A percentile compares a stretch with the other conserved stretches of the same genome.
Conservation (phyloP, 64 coral and sea anemone species). For the Platygyra sinensis region DNA sequence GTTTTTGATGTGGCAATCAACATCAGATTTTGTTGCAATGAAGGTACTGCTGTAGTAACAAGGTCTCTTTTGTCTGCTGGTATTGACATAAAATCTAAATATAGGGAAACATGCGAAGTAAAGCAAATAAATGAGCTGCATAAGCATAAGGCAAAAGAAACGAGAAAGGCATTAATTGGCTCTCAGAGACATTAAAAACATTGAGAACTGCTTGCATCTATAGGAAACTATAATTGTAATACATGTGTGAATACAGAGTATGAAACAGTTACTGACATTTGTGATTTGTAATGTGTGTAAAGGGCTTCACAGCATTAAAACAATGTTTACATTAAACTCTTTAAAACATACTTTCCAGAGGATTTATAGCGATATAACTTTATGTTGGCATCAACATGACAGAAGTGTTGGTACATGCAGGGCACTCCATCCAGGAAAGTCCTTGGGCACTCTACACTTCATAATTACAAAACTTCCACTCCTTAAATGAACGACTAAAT, state of each 20-base stretch:
- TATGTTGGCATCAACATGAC: constrained; percentile 75
- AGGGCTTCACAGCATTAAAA: background rate
- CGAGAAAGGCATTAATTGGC: too few relatives aligned
- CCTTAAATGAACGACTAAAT: constrained; percentile 53
- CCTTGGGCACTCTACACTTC: constrained; percentile 3
- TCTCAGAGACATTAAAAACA: too few relatives aligned
- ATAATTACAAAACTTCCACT: constrained; percentile 55
- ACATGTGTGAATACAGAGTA: too few relatives aligned
- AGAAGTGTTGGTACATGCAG: constrained; percentile 54
- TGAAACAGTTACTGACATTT: too few relatives aligned
- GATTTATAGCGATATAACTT: constrained; percentile 70
- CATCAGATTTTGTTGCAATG: constrained; percentile 50
- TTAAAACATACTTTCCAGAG: constrained; percentile 53
- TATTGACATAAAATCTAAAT: background rate
- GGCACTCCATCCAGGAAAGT: constrained; percentile 54
- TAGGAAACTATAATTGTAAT: too few relatives aligned
- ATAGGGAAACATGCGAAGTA: too few relatives aligned
- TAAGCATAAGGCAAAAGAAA: too few relatives aligned
- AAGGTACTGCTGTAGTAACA: constrained; percentile 45
- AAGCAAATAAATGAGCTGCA: too few relatives aligned
- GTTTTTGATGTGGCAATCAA: constrained; percentile 57
- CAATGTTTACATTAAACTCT: too few relatives aligned
- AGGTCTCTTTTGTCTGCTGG: constrained; percentile 37
- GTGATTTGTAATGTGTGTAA: too few relatives aligned
- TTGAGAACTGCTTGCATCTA: too few relatives aligned